Evolutionary conservation across 2,113 vertebrate genomes (phyloP).

Genomic region (Sapajus apella): DNA sequence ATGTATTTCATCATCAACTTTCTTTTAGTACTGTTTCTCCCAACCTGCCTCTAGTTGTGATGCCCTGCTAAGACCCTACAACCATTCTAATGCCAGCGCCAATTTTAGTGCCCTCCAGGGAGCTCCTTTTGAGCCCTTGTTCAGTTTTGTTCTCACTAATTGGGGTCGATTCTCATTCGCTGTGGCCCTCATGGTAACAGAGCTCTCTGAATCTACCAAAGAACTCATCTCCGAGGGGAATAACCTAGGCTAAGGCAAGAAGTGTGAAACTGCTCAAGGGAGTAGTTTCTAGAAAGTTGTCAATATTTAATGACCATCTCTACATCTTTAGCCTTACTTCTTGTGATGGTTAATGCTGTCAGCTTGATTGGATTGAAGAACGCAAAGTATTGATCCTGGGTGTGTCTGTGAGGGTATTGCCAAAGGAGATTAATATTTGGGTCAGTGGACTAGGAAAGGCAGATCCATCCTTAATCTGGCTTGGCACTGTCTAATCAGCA

Average conservation of each 20-base stretch:
- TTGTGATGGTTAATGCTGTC: no score
- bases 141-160: background rate
- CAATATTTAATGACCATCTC: background rate
- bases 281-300: background rate
- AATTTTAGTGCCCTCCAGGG: fast-evolving
- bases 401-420: no score
- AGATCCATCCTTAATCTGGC: no score
- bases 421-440: no score
- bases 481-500: no score
- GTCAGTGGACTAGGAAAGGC: no score
- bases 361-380: no score
- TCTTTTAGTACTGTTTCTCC: background rate
- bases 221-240: background rate
- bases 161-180: background rate
- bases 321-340: background rate
- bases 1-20: background rate
- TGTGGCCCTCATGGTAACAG: background rate
- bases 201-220: background rate
- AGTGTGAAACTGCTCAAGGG: background rate
- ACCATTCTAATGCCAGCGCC: background rate
- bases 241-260: background rate
- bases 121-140: background rate
- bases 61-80: background rate
- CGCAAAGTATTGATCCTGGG: no score
- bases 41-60: background rate